phyloP scores from a whole-genome alignment of 1,140 invertebrate genomes.

The Cyclina sinensis region DNA sequence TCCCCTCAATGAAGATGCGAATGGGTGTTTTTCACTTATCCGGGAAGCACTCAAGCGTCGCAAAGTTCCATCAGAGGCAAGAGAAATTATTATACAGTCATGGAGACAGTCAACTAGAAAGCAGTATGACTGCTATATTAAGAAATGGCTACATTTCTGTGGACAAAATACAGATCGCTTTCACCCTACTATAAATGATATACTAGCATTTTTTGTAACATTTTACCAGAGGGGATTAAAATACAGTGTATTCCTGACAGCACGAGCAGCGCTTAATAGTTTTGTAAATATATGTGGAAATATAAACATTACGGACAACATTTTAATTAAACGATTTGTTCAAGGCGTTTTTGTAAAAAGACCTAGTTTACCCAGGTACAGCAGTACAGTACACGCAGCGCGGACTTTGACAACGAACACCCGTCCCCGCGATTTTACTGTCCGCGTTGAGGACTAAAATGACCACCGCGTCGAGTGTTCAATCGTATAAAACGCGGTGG shows the following conservation, averaged over 20 bases:
- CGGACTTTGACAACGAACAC: too few relatives aligned
- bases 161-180: conserved; percentile 34
- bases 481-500: too few relatives aligned
- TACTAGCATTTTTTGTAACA: conserved; percentile 51
- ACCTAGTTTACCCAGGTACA: neutral
- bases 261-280: conserved; percentile 32
- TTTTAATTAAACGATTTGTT: conserved; percentile 2
- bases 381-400: too few relatives aligned
- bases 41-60: neutral
- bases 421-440: too few relatives aligned
- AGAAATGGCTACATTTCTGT: conserved; percentile 47
- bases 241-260: conserved; percentile 57
- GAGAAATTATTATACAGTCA: conserved; percentile 16
- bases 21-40: neutral
- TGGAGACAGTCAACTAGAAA: conserved; percentile 47
- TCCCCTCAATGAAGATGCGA: neutral
- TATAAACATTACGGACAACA: neutral
- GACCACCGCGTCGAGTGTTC: too few relatives aligned
- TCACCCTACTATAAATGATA: conserved; percentile 25
- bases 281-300: neutral
- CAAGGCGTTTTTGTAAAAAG: neutral
- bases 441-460: too few relatives aligned
- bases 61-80: conserved; percentile 25
- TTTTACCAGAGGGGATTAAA: conserved; percentile 18
- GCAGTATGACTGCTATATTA: conserved; percentile 52